Evolutionary conservation across 2,113 vertebrate species (phyloP).

Genomic region (Hemibagrus wyckioides): DNA sequence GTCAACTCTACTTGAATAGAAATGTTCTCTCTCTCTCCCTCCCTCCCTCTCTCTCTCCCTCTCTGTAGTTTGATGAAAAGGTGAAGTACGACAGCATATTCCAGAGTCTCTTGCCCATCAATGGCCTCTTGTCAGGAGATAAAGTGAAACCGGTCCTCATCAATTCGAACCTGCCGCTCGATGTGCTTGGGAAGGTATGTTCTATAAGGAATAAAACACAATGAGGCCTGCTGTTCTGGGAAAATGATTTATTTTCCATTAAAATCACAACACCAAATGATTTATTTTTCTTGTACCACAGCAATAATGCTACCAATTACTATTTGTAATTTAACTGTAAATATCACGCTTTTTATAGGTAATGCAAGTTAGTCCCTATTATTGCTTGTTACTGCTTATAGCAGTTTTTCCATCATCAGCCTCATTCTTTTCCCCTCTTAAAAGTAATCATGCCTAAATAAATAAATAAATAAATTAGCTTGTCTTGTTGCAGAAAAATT

Average conservation of each 20-base stretch:
- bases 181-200: slow-evolving; percentile 90
- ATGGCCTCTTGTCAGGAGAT: slow-evolving; percentile 91
- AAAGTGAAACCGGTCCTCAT: slow-evolving; percentile 96
- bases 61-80: slow-evolving; percentile 87
- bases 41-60: not conserved
- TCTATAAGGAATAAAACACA: not conserved
- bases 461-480: too few relatives aligned
- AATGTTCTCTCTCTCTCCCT: not conserved
- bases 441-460: not conserved
- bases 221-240: not conserved
- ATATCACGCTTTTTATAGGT: not conserved
- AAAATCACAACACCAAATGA: not conserved
- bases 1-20: not conserved
- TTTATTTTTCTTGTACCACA: not conserved
- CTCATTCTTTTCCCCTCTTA: not conserved
- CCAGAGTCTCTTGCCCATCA: slow-evolving; percentile 88
- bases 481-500: not conserved
- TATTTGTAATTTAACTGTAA: not conserved
- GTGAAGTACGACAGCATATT: slow-evolving; percentile 96
- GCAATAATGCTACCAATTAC: not conserved
- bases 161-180: slow-evolving; percentile 96
- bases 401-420: not conserved
- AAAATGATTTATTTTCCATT: not conserved
- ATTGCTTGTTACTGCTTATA: not conserved
- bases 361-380: not conserved